Evolutionary conservation across 2,888 invertebrate genomes (phyloP).

Genomic region (Electrophaes corylata): DNA sequence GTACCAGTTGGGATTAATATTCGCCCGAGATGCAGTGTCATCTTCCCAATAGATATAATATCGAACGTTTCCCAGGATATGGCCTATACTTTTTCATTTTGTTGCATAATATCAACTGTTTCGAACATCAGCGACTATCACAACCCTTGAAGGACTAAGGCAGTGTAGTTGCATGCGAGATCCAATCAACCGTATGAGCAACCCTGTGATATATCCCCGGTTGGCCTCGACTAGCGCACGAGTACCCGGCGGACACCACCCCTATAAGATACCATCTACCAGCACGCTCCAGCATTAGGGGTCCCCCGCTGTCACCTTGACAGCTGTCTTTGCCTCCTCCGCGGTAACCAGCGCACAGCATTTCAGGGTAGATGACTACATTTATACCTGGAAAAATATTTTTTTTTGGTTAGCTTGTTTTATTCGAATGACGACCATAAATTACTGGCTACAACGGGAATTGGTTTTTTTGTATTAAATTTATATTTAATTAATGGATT

Average conservation of each 20-base stretch:
- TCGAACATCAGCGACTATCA: neutral
- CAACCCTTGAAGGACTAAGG: slow-evolving; percentile 50
- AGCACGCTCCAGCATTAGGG: slow-evolving; percentile 93
- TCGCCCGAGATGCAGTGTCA: too few species aligned
- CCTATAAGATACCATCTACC: slow-evolving; percentile 96
- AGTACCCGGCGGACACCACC: slow-evolving; percentile 96
- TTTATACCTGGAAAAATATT: slow-evolving; percentile 86
- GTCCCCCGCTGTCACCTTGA: slow-evolving; percentile 94
- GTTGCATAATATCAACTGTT: too few species aligned
- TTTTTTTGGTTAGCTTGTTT: neutral
- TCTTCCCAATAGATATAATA: too few species aligned
- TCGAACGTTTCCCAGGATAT: too few species aligned
- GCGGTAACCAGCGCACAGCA: slow-evolving; percentile 97
- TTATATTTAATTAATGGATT: too few species aligned
- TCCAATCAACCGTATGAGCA: slow-evolving; percentile 97
- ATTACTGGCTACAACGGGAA: too few species aligned
- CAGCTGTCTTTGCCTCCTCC: slow-evolving; percentile 92
- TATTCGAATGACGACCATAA: neutral
- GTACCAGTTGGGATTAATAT: too few species aligned
- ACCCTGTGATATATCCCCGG: slow-evolving; percentile 97
- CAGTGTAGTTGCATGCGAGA: slow-evolving; percentile 85
- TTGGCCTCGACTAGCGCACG: slow-evolving; percentile 96
- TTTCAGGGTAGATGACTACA: slow-evolving; percentile 96
- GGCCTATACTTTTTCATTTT: too few species aligned
- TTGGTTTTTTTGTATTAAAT: too few species aligned